These are phyloP conservation scores for Istiophorus platypterus DNA, from an alignment of 2,113 vertebrate species.

Conservation along the genomic window DNA sequence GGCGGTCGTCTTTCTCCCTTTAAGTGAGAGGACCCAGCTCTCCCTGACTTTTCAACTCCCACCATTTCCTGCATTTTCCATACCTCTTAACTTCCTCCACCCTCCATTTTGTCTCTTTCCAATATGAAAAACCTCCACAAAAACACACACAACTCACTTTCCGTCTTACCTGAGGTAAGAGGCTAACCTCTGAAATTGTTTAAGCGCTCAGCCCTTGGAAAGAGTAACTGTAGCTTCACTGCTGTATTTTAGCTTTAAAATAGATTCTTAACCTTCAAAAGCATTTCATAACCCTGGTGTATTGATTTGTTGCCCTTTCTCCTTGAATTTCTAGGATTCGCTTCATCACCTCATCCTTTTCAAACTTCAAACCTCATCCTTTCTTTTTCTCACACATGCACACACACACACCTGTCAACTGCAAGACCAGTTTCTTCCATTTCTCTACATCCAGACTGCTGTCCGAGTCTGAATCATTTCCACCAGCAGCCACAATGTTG, in stretches of 20 bases:
- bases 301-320: too few species aligned
- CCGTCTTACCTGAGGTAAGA: not conserved
- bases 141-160: not conserved
- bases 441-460: slow-evolving; percentile 86
- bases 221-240: not conserved
- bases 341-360: too few species aligned
- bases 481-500: slow-evolving; percentile 19
- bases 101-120: not conserved
- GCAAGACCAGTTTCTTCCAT: slow-evolving; percentile 76
- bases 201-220: not conserved
- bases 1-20: slow-evolving; percentile 13
- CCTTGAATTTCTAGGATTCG: too few species aligned
- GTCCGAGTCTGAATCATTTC: slow-evolving; percentile 82
- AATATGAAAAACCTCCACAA: not conserved
- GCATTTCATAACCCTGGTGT: too few species aligned
- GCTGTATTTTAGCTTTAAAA: not conserved
- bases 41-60: slow-evolving; percentile 20
- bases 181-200: not conserved
- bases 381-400: too few species aligned
- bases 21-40: not conserved
- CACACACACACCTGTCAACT: slow-evolving; percentile 75
- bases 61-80: slow-evolving; percentile 26
- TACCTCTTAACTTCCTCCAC: not conserved
- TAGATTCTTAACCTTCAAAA: too few species aligned
- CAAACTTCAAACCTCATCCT: too few species aligned